Base-by-base conservation (phyloP, 2,797 vertebrate species). In the Margarornis squamiger region DNA sequence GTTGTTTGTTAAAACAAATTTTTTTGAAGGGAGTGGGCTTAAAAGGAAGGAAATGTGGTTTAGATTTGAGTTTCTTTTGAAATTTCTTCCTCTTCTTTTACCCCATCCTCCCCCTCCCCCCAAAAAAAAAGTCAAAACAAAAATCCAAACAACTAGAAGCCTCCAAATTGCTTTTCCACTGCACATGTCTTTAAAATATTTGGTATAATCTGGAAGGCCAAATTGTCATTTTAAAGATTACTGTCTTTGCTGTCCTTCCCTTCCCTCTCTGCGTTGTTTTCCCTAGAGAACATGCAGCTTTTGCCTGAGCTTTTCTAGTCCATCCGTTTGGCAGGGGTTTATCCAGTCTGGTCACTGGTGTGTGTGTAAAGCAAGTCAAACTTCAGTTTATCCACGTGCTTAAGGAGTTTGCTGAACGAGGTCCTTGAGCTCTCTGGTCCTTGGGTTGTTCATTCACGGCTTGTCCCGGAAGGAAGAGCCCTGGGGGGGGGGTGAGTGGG, bases 1-100 rank as follows among this genome's bases (percentile, higher is more conserved):
- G 36, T 73, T 92, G 68, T 90, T 96, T 91, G 88, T 90, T 92
- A 90, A 91, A 91, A 76, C 4, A n/a, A 61, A 14, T 63, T 55
- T 91, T 95, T 93, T 92, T 83, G 8, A 83, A 90, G 85, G 94
- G 92, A 96, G 88, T 86, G 93, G 77, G 92, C 52, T 91, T 95
- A 58, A 82, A 71, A 91, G 95, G 93, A 93, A 86, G 95, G 92
- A 96, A 96, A 91, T 39, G 57, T 68, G 68, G 68, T 54, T 88
- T 90, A 79, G 86, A 61, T 88, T 94, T 84, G 68, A 93, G 52
- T 86, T 88, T 27, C 82, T 90, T 95, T 95, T 76, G 67, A 90
- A 92, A 76, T 90, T 68, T 91, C 59, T 76, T 94, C 91, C 67
- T 83, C 77, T 75, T 73, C 32, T 84, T 92, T 78, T 76, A 77